phyloP scores from a whole-genome alignment of 2,797 vertebrate species.

The Euthynnus affinis region DNA sequence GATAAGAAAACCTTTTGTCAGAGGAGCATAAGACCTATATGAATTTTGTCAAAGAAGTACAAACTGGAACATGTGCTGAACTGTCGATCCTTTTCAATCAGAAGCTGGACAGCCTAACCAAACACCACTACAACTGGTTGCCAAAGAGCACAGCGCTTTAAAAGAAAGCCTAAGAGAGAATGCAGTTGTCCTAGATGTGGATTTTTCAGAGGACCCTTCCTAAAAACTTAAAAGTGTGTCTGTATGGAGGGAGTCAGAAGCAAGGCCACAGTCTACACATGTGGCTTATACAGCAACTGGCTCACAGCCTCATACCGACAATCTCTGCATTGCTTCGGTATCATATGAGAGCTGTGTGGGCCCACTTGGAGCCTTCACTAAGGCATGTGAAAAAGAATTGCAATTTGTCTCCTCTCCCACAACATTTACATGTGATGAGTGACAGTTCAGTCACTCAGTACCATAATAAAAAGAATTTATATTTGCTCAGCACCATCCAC shows the following conservation, averaged over 20 bases:
- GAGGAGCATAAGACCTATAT: too few species aligned
- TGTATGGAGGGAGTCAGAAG: slow-evolving; percentile 6
- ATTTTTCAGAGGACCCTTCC: slow-evolving; percentile 2
- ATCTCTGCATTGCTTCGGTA: background rate
- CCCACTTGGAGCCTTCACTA: background rate
- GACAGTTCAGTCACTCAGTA: background rate
- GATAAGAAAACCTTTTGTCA: too few species aligned
- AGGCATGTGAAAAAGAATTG: background rate
- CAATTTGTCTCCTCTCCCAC: background rate
- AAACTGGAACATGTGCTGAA: background rate
- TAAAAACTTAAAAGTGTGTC: slow-evolving; percentile 5
- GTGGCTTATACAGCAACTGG: background rate
- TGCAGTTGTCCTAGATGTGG: background rate
- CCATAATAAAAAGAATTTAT: too few species aligned
- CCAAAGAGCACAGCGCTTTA: background rate
- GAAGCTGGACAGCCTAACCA: background rate
- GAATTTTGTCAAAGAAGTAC: too few species aligned
- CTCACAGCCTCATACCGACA: background rate
- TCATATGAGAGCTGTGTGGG: background rate
- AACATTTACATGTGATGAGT: background rate
- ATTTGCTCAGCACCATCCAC: too few species aligned
- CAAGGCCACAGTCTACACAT: slow-evolving; percentile 1
- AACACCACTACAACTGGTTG: background rate
- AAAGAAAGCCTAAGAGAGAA: slow-evolving; percentile 5
- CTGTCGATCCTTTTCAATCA: background rate